Evolutionary conservation across 2,797 vertebrate genomes (phyloP).

Genomic region (Eulemur coronatus): DNA sequence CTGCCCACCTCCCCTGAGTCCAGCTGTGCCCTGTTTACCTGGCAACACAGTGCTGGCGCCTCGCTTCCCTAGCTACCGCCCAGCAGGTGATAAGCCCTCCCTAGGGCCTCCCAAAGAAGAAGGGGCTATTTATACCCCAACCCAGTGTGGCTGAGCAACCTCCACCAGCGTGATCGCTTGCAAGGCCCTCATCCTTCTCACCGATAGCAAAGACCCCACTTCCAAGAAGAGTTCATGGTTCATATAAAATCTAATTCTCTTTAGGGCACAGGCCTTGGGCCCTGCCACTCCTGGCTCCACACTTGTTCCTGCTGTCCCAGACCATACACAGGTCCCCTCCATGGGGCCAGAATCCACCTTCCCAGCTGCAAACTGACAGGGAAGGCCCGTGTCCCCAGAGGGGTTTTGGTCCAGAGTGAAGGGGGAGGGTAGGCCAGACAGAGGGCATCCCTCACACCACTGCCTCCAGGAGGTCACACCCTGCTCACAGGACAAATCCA

Average conservation of each 20-base stretch:
- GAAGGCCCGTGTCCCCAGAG: background rate
- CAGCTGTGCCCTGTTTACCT: slow-evolving; percentile 77
- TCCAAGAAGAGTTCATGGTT: background rate
- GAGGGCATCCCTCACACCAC: background rate
- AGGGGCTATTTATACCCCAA: slow-evolving; percentile 55
- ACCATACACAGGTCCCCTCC: background rate
- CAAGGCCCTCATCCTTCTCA: background rate
- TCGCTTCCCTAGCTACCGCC: slow-evolving; percentile 59
- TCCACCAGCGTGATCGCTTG: background rate
- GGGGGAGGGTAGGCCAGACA: background rate
- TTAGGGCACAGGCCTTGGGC: background rate
- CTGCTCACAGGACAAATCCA: background rate
- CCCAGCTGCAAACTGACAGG: background rate
- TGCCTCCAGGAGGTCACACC: background rate
- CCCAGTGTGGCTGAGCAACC: background rate
- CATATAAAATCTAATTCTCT: background rate
- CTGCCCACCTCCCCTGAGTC: slow-evolving; percentile 76
- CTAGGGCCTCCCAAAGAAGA: slow-evolving; percentile 60
- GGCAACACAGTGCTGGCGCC: slow-evolving; percentile 32
- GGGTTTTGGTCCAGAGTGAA: background rate
- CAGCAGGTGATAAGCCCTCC: slow-evolving; percentile 43
- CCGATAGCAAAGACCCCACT: background rate
- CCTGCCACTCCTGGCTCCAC: background rate
- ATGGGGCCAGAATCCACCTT: background rate
- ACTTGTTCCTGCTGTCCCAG: rapidly evolving